phyloP scores from a whole-genome alignment of 2,797 vertebrate species.

The Acanthiza pusilla region DNA sequence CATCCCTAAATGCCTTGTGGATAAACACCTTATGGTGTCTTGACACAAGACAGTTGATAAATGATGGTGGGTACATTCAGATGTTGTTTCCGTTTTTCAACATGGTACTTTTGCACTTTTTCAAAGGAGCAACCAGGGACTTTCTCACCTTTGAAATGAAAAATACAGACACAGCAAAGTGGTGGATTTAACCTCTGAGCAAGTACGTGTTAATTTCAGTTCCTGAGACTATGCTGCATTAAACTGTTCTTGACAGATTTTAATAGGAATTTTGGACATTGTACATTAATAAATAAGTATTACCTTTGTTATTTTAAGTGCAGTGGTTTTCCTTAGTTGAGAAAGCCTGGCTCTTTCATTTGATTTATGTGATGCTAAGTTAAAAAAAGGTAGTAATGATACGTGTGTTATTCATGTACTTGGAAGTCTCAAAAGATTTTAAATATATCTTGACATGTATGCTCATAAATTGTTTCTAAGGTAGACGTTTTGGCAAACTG shows the following conservation, averaged over 20 bases:
- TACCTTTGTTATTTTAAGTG: slow-evolving; percentile 55
- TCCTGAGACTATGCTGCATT: neutral
- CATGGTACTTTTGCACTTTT: neutral
- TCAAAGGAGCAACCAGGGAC: neutral
- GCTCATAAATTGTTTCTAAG: slow-evolving; percentile 47
- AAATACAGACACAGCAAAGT: neutral
- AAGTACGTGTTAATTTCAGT: slow-evolving; percentile 6
- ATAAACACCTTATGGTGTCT: neutral
- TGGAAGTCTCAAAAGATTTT: slow-evolving; percentile 39
- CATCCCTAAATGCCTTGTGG: neutral
- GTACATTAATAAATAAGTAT: slow-evolving; percentile 27
- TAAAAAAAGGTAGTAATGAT: slow-evolving; percentile 51
- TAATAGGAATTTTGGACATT: slow-evolving; percentile 43
- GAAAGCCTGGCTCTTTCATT: neutral
- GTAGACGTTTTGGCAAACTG: slow-evolving; percentile 50
- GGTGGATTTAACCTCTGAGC: neutral
- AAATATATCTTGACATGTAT: slow-evolving; percentile 43
- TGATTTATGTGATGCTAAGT: slow-evolving; percentile 55
- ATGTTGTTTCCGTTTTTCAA: neutral
- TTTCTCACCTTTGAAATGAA: neutral
- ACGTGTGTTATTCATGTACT: slow-evolving; percentile 37
- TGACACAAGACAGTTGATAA: neutral
- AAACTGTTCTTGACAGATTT: slow-evolving; percentile 42
- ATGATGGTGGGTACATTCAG: neutral
- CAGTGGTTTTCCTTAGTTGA: slow-evolving; percentile 48